Base-by-base conservation (phyloP, 2,888 invertebrate genomes). In the Oasisia sp. region DNA sequence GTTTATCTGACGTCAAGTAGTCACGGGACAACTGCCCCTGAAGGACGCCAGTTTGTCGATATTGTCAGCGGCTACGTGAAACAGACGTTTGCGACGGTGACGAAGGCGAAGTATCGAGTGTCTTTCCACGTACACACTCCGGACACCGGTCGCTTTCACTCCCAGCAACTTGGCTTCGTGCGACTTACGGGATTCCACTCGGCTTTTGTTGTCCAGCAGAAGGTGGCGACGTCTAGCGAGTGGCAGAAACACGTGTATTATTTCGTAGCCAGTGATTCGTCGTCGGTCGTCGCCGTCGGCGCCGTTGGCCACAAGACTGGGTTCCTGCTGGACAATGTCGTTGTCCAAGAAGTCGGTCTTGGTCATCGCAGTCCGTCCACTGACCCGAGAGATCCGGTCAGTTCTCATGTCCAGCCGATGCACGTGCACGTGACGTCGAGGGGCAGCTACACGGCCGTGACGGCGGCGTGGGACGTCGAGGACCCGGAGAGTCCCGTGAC, bases 381-480 rank as follows among this genome's bases (percentile, higher is more conserved):
- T 14, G 44, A 38, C 44, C 44, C 38, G 90, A 90, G 19, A 27
- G 90, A 90, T 27, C 90, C 90, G 44, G 74, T n/a, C 74, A 74
- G 27, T 27, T 74, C 74, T 19, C 74, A 74, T 27, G 27, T 74
- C 19, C 74, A 74, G 74, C 74, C 74, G 74, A 74, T 74, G 74
- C 74, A 74, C 38, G 44, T 90, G 27, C 90, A 90, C 14, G 19
- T 90, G 38, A 90, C 2, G 32, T 90, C 92, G n/a, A 89, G 89
- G 45, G 58, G 89, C n/a, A 27, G 56, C 89, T 27, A 38, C 38
- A 89, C n/a, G 91, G 7, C 38, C 38, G 32, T 90, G 32, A 45
- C 32, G 14, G 94, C 93, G 8, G 92, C 93, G 0, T 94, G 94
- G 94, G 92, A 92, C 32, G 93, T 93, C 93, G 50, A 92, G 32